These are phyloP conservation scores for Haliclona indistincta DNA, from an alignment of 37 sponge, comb jelly and placozoan genomes.

Conservation along the genomic window DNA sequence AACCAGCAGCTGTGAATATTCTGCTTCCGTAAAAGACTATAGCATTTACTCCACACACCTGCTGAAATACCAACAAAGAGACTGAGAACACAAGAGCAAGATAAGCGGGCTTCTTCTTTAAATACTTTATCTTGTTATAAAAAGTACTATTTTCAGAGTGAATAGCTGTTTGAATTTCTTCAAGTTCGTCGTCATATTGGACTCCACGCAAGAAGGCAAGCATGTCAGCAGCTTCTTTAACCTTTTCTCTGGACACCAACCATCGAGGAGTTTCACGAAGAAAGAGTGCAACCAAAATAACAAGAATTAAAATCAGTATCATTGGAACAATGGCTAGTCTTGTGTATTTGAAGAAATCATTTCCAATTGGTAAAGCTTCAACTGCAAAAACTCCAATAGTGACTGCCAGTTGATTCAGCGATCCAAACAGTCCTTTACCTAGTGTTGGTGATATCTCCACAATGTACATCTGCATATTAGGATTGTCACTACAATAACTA, in stretches of 20 bases:
- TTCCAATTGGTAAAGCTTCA: no score
- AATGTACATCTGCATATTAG: slow-evolving; percentile 70
- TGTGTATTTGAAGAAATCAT: no score
- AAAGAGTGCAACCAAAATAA: no score
- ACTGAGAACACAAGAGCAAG: slow-evolving; percentile 29
- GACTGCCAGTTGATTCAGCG: slow-evolving; percentile 74
- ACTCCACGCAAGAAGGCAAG: not conserved
- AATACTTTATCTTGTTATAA: not conserved
- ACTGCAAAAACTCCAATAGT: slow-evolving; percentile 71
- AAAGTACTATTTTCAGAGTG: not conserved
- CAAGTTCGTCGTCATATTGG: not conserved
- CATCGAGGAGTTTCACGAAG: not conserved
- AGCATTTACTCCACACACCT: slow-evolving; percentile 63
- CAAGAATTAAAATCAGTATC: no score
- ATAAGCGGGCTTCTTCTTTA: not conserved
- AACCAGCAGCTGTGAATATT: slow-evolving; percentile 10
- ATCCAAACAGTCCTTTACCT: slow-evolving; percentile 67
- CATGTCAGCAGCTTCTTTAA: not conserved
- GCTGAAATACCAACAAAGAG: slow-evolving; percentile 64
- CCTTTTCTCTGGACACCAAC: not conserved
- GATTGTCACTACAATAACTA: not conserved
- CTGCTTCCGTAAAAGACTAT: slow-evolving; percentile 43
- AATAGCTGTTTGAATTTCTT: not conserved
- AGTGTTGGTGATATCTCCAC: slow-evolving; percentile 67
- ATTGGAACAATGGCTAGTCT: no score